These are phyloP conservation scores for Ectropis grisescens DNA, from an alignment of 1,140 invertebrate species.

Conservation along the genomic window DNA sequence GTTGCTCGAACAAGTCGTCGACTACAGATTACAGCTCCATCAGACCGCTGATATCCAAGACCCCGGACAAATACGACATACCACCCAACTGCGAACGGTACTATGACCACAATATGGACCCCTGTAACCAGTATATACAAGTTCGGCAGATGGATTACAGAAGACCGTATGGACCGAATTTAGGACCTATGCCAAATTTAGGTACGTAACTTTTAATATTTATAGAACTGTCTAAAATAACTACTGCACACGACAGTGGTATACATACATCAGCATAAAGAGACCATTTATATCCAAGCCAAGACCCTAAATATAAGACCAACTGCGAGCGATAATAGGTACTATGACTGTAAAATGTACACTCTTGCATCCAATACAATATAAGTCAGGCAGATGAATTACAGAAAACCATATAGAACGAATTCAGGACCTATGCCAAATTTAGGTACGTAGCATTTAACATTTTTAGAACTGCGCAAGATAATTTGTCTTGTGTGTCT, in stretches of 20 bases:
- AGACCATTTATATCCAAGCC: conserved; percentile 42
- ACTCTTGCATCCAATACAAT: conserved; percentile 44
- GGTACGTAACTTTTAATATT: too few relatives aligned
- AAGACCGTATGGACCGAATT: conserved; percentile 17
- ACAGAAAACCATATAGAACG: conserved; percentile 22
- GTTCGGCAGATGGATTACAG: conserved; percentile 38
- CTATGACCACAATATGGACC: conserved; percentile 38
- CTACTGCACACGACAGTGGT: too few relatives aligned
- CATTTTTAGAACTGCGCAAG: too few relatives aligned
- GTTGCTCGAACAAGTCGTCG: conserved; percentile 49
- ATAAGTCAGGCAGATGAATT: conserved; percentile 40
- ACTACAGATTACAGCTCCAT: conserved; percentile 53
- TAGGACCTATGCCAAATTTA: conserved; percentile 31
- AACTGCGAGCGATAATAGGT: conserved; percentile 40
- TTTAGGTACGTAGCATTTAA: too few relatives aligned
- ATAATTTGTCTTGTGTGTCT: too few relatives aligned
- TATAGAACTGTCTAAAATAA: too few relatives aligned
- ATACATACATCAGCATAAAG: conserved; percentile 48
- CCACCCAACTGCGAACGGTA: conserved; percentile 31
- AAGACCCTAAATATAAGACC: conserved; percentile 46
- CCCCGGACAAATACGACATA: conserved; percentile 44
- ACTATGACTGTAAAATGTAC: conserved; percentile 38
- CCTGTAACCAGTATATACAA: conserved; percentile 47
- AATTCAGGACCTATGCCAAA: conserved; percentile 28
- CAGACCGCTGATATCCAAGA: conserved; percentile 40